Evolutionary conservation across 2,113 vertebrate species (phyloP).

Genomic region (Coreoperca whiteheadi): DNA sequence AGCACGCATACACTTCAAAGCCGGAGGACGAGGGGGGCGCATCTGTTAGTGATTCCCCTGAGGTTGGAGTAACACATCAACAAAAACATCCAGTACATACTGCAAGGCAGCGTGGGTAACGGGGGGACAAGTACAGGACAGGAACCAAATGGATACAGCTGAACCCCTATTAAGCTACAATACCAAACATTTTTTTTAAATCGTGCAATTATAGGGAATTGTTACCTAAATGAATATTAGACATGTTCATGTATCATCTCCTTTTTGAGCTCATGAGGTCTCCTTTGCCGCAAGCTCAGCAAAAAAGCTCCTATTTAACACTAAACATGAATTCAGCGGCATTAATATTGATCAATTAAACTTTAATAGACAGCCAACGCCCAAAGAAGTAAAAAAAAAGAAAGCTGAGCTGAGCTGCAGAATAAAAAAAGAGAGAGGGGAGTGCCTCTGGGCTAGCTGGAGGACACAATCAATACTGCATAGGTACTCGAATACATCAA

Average conservation of each 20-base stretch:
- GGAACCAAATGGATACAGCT: constrained; percentile 14
- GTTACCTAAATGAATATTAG: neutral
- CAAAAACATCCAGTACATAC: constrained; percentile 47
- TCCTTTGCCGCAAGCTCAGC: neutral
- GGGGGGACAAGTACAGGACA: neutral
- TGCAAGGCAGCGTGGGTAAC: constrained; percentile 56
- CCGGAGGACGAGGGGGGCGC: constrained; percentile 8
- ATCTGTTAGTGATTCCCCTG: constrained; percentile 60
- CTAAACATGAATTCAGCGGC: neutral
- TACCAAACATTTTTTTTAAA: no score
- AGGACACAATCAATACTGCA: constrained; percentile 29
- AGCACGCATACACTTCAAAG: constrained; percentile 8
- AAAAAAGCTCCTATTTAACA: neutral
- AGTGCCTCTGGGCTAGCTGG: neutral
- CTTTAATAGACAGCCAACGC: neutral
- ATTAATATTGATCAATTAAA: constrained; percentile 16
- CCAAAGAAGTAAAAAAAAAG: neutral
- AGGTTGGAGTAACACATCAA: constrained; percentile 40
- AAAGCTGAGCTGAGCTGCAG: constrained; percentile 1
- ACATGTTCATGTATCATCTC: neutral
- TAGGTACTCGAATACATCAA: constrained; percentile 29
- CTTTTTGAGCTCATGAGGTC: neutral
- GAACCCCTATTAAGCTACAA: neutral
- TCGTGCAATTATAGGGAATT: neutral
- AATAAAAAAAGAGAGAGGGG: neutral